Conservation (phyloP, 2,797 vertebrate genomes). For the Gobionotothen gibberifrons region DNA sequence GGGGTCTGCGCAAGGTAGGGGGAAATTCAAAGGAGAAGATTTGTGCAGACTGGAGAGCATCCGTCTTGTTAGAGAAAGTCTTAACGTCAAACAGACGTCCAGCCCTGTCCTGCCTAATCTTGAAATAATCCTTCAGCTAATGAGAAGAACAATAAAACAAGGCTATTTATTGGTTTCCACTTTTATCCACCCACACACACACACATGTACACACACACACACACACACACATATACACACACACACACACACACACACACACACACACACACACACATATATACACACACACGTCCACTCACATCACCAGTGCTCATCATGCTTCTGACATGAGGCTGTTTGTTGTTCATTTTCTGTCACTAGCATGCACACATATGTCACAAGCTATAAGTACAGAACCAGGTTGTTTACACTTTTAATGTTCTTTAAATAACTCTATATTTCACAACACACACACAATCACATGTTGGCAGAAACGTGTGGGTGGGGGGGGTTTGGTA, state of each 20-base stretch:
- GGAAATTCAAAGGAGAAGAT: conserved; percentile 80
- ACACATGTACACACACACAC: conserved; percentile 4
- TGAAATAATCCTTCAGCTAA: conserved; percentile 69
- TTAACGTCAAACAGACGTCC: conserved; percentile 77
- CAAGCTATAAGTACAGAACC: conserved; percentile 12
- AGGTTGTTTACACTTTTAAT: conserved; percentile 27
- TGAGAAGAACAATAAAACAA: conserved; percentile 52
- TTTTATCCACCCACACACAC: conserved; percentile 36
- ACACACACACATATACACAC: neutral
- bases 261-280: conserved; percentile 5
- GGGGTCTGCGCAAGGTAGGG: conserved; percentile 57
- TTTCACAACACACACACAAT: conserved; percentile 7
- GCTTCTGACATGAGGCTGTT: conserved; percentile 38
- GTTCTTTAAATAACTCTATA: conserved; percentile 5
- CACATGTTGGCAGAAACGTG: neutral
- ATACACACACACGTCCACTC: conserved; percentile 20
- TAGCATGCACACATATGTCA: conserved; percentile 19
- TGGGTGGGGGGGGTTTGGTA: conserved; percentile 6
- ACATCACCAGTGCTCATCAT: conserved; percentile 18
- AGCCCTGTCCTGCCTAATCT: conserved; percentile 60
- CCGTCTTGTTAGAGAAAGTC: conserved; percentile 67
- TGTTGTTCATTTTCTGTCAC: conserved; percentile 52
- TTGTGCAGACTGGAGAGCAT: conserved; percentile 88
- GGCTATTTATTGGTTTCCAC: conserved; percentile 45
- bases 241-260: neutral